phyloP scores from a whole-genome alignment of 2,888 invertebrate genomes.

The Phytoseiulus persimilis region DNA sequence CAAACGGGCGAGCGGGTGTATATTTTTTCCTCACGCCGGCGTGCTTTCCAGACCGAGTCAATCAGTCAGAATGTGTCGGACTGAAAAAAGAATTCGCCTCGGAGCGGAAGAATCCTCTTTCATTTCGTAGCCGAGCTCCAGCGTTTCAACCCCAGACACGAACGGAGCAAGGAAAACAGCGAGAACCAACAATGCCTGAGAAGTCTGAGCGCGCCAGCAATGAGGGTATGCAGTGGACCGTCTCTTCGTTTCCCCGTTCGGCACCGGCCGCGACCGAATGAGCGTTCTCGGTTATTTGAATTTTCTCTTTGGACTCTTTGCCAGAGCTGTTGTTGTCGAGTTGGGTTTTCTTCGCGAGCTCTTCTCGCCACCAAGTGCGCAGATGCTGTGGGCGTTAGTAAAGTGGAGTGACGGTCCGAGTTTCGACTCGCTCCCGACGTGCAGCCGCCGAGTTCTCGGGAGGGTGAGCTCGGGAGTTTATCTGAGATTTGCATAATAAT shows the following conservation, averaged over 20 bases:
- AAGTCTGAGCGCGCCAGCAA: background rate
- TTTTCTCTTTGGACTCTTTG: background rate
- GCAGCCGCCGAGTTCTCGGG: background rate
- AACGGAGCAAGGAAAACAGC: background rate
- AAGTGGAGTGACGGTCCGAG: background rate
- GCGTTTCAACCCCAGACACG: background rate
- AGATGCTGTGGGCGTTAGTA: background rate
- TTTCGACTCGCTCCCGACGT: background rate
- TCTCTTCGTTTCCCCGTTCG: background rate
- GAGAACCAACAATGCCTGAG: background rate
- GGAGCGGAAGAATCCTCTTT: background rate
- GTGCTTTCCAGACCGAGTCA: background rate
- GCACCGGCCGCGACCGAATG: background rate
- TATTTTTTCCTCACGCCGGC: background rate
- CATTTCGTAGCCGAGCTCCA: background rate
- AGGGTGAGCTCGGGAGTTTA: background rate
- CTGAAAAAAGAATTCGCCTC: background rate
- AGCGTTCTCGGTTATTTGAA: background rate
- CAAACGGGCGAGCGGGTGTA: background rate
- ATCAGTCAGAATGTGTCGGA: background rate
- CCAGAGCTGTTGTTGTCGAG: background rate
- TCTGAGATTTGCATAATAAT: slow-evolving; percentile 24
- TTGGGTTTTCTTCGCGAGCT: background rate
- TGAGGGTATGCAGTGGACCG: background rate
- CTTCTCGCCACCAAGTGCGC: background rate